Conservation (phyloP, 2,113 vertebrate species). For the Ranitomeya variabilis region DNA sequence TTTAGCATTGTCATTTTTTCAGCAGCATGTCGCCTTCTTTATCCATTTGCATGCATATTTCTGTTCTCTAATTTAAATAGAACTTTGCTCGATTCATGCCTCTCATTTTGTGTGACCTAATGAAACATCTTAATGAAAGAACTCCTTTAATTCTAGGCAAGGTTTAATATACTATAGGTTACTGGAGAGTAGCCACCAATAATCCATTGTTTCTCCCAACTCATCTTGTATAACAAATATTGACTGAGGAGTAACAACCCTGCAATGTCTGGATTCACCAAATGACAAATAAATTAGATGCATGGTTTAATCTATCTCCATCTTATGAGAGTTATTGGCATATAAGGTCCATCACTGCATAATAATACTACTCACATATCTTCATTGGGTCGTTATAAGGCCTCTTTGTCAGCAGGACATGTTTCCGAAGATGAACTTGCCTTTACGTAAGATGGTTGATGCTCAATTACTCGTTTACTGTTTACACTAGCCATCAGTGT, state of each 20-base stretch:
- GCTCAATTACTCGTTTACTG: no score
- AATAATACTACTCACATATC: background rate
- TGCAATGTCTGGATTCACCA: background rate
- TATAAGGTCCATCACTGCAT: background rate
- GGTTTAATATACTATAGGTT: background rate
- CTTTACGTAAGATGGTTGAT: background rate
- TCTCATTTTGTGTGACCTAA: background rate
- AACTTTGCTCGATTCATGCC: background rate
- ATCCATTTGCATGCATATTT: background rate
- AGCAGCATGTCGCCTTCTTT: background rate
- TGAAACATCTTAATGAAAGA: background rate
- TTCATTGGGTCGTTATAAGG: background rate
- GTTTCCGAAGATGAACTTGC: background rate
- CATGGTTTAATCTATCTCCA: slow-evolving; percentile 8
- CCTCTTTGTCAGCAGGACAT: background rate
- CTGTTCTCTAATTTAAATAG: background rate
- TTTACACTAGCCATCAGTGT: no score
- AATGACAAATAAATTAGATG: slow-evolving; percentile 7
- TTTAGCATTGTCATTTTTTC: background rate
- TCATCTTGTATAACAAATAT: slow-evolving; percentile 8
- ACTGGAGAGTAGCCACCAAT: background rate
- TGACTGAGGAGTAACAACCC: background rate
- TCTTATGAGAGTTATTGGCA: background rate
- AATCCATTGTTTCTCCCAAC: background rate
- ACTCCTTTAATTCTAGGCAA: background rate